Conservation (phyloP, 92 coral and sea anemone species). For the Micromussa lordhowensis region DNA sequence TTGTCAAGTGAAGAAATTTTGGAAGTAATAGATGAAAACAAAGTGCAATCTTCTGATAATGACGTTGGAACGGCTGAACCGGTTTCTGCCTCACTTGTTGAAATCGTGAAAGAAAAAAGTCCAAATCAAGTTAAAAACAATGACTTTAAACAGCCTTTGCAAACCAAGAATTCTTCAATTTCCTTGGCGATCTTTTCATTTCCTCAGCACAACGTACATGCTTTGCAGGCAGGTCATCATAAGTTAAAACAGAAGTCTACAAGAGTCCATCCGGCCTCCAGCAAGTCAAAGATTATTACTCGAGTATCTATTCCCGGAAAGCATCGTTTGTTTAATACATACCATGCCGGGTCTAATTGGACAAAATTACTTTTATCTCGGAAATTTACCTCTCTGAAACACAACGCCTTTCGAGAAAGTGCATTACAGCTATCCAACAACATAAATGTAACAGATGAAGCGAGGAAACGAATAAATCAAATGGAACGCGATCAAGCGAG, state of each 20-base stretch:
- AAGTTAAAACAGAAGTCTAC: neutral
- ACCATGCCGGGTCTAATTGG: neutral
- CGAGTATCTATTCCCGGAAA: slow-evolving; percentile 23
- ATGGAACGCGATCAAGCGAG: neutral
- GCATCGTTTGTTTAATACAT: neutral
- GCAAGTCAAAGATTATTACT: slow-evolving; percentile 6
- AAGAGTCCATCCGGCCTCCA: neutral
- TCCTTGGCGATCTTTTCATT: neutral
- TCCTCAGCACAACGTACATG: neutral
- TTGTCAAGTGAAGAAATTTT: neutral
- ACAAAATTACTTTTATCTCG: neutral
- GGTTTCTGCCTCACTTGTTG: slow-evolving; percentile 43
- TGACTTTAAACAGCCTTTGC: neutral
- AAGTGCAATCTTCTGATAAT: neutral
- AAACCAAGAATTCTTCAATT: neutral
- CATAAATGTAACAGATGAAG: neutral
- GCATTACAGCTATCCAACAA: neutral
- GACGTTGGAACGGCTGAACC: neutral
- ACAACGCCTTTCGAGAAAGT: neutral
- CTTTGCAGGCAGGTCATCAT: neutral
- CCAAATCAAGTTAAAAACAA: neutral
- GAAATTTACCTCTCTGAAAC: neutral
- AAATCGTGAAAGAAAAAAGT: slow-evolving; percentile 22
- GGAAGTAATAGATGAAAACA: slow-evolving; percentile 28
- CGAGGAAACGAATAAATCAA: neutral